phyloP scores from a whole-genome alignment of 1,140 invertebrate genomes.

The Penaeus chinensis region DNA sequence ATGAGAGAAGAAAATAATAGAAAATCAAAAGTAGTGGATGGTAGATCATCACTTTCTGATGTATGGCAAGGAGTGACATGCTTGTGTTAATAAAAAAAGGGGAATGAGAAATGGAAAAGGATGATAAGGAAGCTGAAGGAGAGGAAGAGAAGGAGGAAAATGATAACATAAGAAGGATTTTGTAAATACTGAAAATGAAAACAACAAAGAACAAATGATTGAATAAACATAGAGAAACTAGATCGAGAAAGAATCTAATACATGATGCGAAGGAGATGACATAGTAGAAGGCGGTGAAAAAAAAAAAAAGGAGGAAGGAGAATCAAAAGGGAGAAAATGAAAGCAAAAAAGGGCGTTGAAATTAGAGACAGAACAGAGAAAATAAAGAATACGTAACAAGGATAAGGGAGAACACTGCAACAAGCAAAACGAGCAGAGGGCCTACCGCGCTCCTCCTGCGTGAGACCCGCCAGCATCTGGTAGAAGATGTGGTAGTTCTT shows the following conservation, averaged over 20 bases:
- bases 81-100: no score
- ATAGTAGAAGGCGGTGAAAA: not conserved
- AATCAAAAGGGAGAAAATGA: not conserved
- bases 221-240: not conserved
- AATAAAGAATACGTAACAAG: not conserved
- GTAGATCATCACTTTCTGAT: no score
- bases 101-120: no score
- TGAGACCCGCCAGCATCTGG: slow-evolving; percentile 92
- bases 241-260: not conserved
- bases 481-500: slow-evolving; percentile 99
- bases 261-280: not conserved
- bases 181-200: not conserved
- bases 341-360: not conserved
- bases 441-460: slow-evolving; percentile 83
- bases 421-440: not conserved
- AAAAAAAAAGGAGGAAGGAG: no score
- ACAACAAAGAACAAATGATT: not conserved
- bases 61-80: no score
- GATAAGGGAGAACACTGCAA: not conserved
- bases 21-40: no score
- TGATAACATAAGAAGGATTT: not conserved
- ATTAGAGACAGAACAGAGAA: not conserved
- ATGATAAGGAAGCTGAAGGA: no score
- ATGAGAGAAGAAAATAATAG: no score
- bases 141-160: no score